These are phyloP conservation scores for Acronicta alni DNA, from an alignment of 2,888 invertebrate genomes.

Conservation along the genomic window DNA sequence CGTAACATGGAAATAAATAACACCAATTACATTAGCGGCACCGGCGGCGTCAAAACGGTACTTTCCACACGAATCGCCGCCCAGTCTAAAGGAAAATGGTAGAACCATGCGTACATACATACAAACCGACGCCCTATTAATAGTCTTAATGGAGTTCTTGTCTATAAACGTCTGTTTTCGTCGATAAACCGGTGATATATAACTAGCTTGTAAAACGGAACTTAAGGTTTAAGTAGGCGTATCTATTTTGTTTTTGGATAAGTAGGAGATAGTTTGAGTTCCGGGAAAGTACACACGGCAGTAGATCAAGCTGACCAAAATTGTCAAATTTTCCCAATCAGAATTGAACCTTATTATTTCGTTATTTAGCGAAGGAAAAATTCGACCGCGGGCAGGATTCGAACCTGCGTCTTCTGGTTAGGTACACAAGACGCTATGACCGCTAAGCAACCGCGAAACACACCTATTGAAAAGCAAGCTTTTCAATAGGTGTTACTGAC, in stretches of 20 bases:
- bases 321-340: no score
- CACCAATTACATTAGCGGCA: slow-evolving; percentile 47
- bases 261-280: no score
- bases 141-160: slow-evolving; percentile 56
- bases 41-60: slow-evolving; percentile 32
- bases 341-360: no score
- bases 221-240: slow-evolving; percentile 35
- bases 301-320: no score
- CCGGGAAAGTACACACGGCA: no score
- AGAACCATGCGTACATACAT: slow-evolving; percentile 42
- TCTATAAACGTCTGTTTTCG: slow-evolving; percentile 57
- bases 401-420: no score
- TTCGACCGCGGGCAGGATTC: no score
- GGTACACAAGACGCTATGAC: no score
- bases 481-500: no score
- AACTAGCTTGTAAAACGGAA: slow-evolving; percentile 50
- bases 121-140: slow-evolving; percentile 55
- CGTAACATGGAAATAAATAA: slow-evolving; percentile 34
- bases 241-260: slow-evolving; percentile 44
- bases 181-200: slow-evolving; percentile 59
- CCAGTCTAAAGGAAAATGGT: slow-evolving; percentile 40
- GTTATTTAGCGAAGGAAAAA: no score
- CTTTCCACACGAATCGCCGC: slow-evolving; percentile 32
- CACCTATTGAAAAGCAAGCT: no score
- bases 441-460: no score